Conservation (phyloP, 2,888 invertebrate genomes). For the Minunthozetes semirufus region DNA sequence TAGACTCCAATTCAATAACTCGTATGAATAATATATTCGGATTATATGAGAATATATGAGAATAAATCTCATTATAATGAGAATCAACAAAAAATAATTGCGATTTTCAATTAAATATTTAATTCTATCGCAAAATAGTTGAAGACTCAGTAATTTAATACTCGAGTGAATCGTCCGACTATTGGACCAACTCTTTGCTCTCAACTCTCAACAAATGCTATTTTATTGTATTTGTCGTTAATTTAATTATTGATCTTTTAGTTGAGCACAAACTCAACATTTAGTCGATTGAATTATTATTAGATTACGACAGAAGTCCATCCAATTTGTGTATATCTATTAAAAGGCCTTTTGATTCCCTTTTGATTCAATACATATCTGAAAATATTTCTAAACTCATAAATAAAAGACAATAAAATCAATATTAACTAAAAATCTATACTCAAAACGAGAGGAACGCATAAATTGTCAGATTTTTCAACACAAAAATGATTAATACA, state of each 20-base stretch:
- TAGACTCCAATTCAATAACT: background rate
- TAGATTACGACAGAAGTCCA: constrained; percentile 17
- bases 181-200: background rate
- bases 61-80: too few relatives aligned
- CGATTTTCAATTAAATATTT: too few relatives aligned
- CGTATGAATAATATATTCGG: background rate
- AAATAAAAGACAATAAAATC: constrained; percentile 4
- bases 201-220: background rate
- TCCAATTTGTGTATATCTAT: background rate
- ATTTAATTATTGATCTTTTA: constrained; percentile 9
- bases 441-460: background rate
- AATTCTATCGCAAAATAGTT: too few relatives aligned
- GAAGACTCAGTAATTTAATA: too few relatives aligned
- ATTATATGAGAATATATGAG: too few relatives aligned
- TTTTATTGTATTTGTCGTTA: background rate
- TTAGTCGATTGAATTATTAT: constrained; percentile 28
- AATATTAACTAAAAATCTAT: background rate
- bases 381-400: background rate
- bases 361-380: background rate
- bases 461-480: constrained; percentile 12
- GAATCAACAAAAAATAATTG: background rate
- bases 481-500: constrained; percentile 23
- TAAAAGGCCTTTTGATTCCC: background rate
- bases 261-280: background rate
- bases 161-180: background rate